These are phyloP conservation scores for Ischnus inquisitorius DNA, from an alignment of 2,888 invertebrate species.

Conservation along the genomic window DNA sequence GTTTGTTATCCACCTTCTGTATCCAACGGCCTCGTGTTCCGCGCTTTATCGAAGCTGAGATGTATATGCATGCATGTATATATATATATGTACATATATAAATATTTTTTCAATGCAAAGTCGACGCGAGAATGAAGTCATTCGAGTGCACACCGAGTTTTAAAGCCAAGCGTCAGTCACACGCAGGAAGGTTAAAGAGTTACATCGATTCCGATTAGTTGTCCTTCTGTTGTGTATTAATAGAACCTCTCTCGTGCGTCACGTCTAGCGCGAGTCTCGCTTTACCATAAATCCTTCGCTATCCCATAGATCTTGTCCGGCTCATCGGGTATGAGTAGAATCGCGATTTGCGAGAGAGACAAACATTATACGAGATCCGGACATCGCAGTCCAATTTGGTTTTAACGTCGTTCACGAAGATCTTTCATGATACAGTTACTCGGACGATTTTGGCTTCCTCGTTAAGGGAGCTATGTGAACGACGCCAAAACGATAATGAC, in stretches of 20 bases:
- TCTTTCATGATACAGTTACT: too few species aligned
- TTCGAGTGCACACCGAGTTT: neutral
- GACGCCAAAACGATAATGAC: too few species aligned
- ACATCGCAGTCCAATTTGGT: too few species aligned
- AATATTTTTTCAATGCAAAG: neutral
- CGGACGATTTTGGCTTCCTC: too few species aligned
- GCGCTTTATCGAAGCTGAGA: neutral
- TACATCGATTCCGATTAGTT: neutral
- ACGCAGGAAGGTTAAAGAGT: neutral
- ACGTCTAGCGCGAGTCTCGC: neutral
- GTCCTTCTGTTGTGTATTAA: too few species aligned
- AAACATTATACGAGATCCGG: too few species aligned
- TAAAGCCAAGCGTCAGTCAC: neutral
- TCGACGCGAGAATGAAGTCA: neutral
- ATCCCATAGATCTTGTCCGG: neutral
- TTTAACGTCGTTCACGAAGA: too few species aligned
- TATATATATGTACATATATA: neutral
- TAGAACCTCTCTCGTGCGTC: neutral
- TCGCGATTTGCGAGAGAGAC: conserved; percentile 2
- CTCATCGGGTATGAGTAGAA: neutral
- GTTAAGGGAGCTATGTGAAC: too few species aligned
- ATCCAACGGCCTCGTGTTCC: neutral
- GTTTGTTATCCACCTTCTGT: conserved; percentile 2
- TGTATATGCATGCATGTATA: neutral
- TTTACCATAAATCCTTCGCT: neutral